phyloP scores from a whole-genome alignment of 2,888 invertebrate species.

The Aromia moschata region DNA sequence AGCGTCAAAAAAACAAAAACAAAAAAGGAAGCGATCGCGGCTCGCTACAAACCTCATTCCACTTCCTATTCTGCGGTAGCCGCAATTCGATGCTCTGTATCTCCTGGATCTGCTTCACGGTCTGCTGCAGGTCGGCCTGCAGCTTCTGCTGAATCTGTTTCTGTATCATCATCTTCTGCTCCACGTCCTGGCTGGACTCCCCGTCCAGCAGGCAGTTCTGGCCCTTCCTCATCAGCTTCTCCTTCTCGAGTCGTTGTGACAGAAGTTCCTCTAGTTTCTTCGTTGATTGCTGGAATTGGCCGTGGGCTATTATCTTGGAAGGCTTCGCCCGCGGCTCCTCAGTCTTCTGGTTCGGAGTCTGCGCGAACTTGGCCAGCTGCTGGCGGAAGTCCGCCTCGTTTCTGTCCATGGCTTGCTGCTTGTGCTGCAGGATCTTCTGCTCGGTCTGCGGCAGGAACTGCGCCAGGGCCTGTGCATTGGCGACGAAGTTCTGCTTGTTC shows the following conservation, averaged over 20 bases:
- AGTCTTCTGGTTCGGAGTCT: slow-evolving; percentile 40
- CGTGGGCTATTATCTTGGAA: slow-evolving; percentile 55
- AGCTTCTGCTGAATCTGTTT: slow-evolving; percentile 63
- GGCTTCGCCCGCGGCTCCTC: slow-evolving; percentile 50
- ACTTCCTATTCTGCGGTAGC: slow-evolving; percentile 62
- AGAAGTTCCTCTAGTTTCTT: slow-evolving; percentile 63
- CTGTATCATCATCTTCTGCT: slow-evolving; percentile 60
- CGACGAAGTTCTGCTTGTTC: slow-evolving; percentile 52
- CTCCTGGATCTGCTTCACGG: slow-evolving; percentile 64
- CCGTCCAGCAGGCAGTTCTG: slow-evolving; percentile 54
- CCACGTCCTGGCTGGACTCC: slow-evolving; percentile 55
- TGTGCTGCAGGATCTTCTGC: slow-evolving; percentile 52
- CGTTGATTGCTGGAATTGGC: slow-evolving; percentile 62
- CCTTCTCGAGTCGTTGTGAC: slow-evolving; percentile 60
- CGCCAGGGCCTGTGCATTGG: slow-evolving; percentile 60
- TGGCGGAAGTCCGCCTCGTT: slow-evolving; percentile 39
- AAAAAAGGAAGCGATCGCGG: background rate
- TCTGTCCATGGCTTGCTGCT: slow-evolving; percentile 36
- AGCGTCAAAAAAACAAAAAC: slow-evolving; percentile 2
- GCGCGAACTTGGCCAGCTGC: slow-evolving; percentile 38
- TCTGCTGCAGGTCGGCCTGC: slow-evolving; percentile 63
- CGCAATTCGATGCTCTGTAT: slow-evolving; percentile 63
- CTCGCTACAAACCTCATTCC: slow-evolving; percentile 57
- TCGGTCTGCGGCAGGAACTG: slow-evolving; percentile 59
- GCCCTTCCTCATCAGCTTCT: slow-evolving; percentile 53